Percentiles rank a stretch among this genome's conserved stretches.
phyloP scores from a whole-genome alignment of 1,140 invertebrate genomes.

The Aphaenogaster floridana region DNA sequence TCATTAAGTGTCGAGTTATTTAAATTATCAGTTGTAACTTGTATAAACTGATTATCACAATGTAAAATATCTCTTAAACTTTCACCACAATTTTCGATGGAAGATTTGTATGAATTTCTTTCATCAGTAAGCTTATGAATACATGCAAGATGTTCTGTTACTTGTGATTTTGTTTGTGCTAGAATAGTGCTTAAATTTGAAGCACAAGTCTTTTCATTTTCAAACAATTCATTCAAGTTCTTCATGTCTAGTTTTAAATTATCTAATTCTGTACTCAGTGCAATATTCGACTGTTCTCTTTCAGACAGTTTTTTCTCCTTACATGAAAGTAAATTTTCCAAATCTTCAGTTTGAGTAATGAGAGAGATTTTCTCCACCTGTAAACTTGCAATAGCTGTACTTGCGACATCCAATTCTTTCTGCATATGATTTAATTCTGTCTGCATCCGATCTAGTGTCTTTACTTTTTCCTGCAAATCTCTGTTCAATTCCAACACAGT shows the following conservation, averaged over 20 bases:
- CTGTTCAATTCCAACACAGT: constrained; percentile 2
- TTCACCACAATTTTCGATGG: constrained; percentile 23
- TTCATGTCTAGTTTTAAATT: constrained; percentile 64
- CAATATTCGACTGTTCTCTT: constrained; percentile 64
- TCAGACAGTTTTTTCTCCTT: constrained; percentile 67
- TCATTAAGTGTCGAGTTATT: constrained; percentile 38
- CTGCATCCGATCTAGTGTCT: constrained; percentile 52
- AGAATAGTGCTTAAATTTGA: constrained; percentile 44
- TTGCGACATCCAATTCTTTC: constrained; percentile 38
- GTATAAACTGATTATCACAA: constrained; percentile 1
- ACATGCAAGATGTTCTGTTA: constrained; percentile 41
- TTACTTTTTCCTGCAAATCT: constrained; percentile 37
- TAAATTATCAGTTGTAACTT: constrained; percentile 44
- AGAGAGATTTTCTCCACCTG: constrained; percentile 54
- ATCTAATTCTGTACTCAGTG: constrained; percentile 63
- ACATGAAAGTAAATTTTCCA: constrained; percentile 33
- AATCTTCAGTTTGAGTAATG: constrained; percentile 42
- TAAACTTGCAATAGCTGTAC: constrained; percentile 45
- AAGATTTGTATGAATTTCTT: constrained; percentile 53
- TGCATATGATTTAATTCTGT: constrained; percentile 36
- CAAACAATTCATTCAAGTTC: constrained; percentile 56
- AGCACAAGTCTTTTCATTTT: constrained; percentile 39
- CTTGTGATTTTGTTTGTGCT: constrained; percentile 10
- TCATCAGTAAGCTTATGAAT: constrained; percentile 62
- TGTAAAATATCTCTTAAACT: constrained; percentile 55